Evolutionary conservation across 2,888 invertebrate species (phyloP), one percentile per base, ranked within the genome.

Genomic region (Sussaba pulchella): DNA sequence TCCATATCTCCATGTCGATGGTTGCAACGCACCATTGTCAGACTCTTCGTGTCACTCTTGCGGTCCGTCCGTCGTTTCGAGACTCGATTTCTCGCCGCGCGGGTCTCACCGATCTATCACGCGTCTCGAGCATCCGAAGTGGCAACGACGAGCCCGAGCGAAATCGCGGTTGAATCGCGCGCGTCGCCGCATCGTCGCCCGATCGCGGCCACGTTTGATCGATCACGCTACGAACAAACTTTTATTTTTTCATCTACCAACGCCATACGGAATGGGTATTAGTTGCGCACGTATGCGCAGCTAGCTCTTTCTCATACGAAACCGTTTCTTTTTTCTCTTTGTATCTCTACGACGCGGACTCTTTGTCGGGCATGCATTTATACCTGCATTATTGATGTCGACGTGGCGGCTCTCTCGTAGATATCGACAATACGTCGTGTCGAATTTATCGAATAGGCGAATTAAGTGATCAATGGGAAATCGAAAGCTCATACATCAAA

Each of bases 91-190:
- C 47, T 39, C 67, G 76, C 78, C 83, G 85, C 82, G 78, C 39
- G 19, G 59, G 43, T 59, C 41, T 79, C 80, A 79, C 82, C 87
- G 86, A 88, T 87, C 84, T 85, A 85, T 86, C 85, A 88, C 85
- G 83, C 86, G 85, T 83, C 64, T n/a, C n/a, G n/a, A n/a, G 78
- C 78, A 74, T 82, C 83, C 83, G 81, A 80, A 52, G 86, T 76
- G 75, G 79, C 83, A 78, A 78, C 85, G 75, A 83, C 83, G 70
- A 73, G 72, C 21, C 17, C 45, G 45, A 52, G 36, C 41, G 78
- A 78, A 83, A 81, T 78, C 71, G 74, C 69, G 74, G 21, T 43
- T 54, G 75, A 73, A 81, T 79, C 71, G 75, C 72, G 52, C 72
- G 52, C 81, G 54, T 21, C 54, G 43, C 57, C 26, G 6, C 69